A percentile compares a stretch with the other conserved stretches of the same genome.
Evolutionary conservation across 1,140 invertebrate species (phyloP).

Genomic region (Gyrodactylus salaris): DNA sequence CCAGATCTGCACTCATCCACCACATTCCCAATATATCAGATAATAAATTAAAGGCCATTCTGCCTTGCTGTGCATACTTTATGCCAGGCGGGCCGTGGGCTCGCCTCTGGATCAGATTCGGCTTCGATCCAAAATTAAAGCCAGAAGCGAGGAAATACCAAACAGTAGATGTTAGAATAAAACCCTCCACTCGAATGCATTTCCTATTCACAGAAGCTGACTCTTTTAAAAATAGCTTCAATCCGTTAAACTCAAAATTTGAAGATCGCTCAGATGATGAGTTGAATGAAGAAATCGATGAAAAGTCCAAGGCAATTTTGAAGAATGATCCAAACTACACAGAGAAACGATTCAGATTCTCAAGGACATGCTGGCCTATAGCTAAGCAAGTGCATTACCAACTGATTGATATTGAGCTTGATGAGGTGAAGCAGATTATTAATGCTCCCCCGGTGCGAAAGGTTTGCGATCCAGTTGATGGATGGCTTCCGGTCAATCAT

Average conservation of each 20-base stretch:
- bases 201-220: neutral
- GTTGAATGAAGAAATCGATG: neutral
- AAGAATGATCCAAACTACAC: neutral
- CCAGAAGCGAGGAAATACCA: slow-evolving; percentile 12
- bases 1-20: neutral
- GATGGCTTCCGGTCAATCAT: neutral
- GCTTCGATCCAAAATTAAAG: slow-evolving; percentile 14
- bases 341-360: neutral
- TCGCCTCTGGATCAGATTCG: slow-evolving; percentile 14
- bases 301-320: neutral
- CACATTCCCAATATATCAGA: neutral
- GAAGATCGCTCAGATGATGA: neutral
- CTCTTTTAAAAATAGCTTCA: neutral
- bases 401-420: neutral
- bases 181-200: neutral
- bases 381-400: neutral
- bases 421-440: neutral
- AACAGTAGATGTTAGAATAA: slow-evolving; percentile 10
- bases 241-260: neutral
- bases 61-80: slow-evolving; percentile 13
- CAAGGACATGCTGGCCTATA: neutral
- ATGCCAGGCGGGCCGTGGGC: slow-evolving; percentile 15
- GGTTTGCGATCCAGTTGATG: neutral
- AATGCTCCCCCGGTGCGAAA: neutral
- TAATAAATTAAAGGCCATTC: neutral